A percentile compares a stretch with the other conserved stretches of the same genome.
These are phyloP conservation scores for Menidia beryllina DNA, from an alignment of 2,113 vertebrate genomes.

Conservation along the genomic window DNA sequence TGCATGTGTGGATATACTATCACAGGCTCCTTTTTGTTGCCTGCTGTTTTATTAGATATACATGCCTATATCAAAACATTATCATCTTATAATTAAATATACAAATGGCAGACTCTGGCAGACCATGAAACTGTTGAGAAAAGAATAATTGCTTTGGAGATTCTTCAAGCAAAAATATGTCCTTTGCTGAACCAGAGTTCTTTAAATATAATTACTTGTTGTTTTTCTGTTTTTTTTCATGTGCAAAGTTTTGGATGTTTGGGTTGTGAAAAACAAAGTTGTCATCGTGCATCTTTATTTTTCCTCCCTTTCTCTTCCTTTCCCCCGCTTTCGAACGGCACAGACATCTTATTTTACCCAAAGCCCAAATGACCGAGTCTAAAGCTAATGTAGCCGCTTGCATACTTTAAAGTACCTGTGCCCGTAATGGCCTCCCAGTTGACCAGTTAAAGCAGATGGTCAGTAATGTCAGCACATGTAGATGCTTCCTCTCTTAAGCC, in stretches of 20 bases:
- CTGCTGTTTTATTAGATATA: background rate
- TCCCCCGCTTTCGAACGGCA: background rate
- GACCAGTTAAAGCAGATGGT: slow-evolving; percentile 74
- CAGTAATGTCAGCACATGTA: slow-evolving; percentile 70
- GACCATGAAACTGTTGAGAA: background rate
- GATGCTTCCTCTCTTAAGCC: slow-evolving; percentile 68
- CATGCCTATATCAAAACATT: background rate
- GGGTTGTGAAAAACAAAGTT: background rate
- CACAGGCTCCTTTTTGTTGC: background rate
- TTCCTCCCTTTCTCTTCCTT: too few relatives aligned
- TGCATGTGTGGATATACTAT: background rate
- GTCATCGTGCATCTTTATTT: background rate
- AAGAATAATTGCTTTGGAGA: background rate
- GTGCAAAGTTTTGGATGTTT: background rate
- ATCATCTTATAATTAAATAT: slow-evolving; percentile 1
- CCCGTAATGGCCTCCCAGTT: slow-evolving; percentile 43
- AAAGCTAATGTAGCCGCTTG: slow-evolving; percentile 21
- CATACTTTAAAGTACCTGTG: slow-evolving; percentile 47
- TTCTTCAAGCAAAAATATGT: background rate
- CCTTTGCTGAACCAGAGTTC: background rate
- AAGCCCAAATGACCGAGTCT: slow-evolving; percentile 16
- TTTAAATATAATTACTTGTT: background rate
- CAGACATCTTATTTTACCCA: background rate
- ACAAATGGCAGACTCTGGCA: background rate
- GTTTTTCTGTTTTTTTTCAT: background rate